Evolutionary conservation across 2,888 invertebrate genomes (phyloP).

Genomic region (Dolichomitus sp.): DNA sequence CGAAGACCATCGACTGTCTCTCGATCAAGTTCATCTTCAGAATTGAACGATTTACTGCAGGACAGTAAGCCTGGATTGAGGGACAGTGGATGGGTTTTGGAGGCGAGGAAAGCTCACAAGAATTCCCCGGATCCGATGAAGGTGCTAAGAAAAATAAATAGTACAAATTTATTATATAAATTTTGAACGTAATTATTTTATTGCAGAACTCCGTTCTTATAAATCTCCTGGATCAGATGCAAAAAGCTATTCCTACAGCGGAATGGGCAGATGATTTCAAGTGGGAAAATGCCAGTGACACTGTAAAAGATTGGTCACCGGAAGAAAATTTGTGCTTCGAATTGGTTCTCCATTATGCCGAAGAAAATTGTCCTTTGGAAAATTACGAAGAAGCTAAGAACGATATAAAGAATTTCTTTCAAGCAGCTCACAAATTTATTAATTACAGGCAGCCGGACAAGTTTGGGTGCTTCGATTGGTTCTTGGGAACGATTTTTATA

Average conservation of each 20-base stretch:
- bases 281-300: slow-evolving; percentile 73
- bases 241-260: slow-evolving; percentile 82
- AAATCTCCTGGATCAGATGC: slow-evolving; percentile 81
- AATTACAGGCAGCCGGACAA: slow-evolving; percentile 75
- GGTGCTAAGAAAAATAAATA: slow-evolving; percentile 68
- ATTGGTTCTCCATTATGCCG: slow-evolving; percentile 78
- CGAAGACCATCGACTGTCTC: background rate
- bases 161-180: background rate
- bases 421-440: slow-evolving; percentile 78
- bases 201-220: slow-evolving; percentile 78
- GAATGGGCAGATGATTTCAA: slow-evolving; percentile 81
- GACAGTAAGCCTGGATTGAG: slow-evolving; percentile 78
- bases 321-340: slow-evolving; percentile 81
- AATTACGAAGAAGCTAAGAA: slow-evolving; percentile 69
- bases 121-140: slow-evolving; percentile 75
- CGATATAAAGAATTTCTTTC: slow-evolving; percentile 80
- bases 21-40: slow-evolving; percentile 69
- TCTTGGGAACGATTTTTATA: slow-evolving; percentile 82
- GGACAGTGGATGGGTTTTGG: slow-evolving; percentile 81
- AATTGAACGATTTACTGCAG: slow-evolving; percentile 75
- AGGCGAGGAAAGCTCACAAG: slow-evolving; percentile 78
- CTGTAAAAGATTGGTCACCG: slow-evolving; percentile 75
- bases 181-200: slow-evolving; percentile 14
- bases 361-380: slow-evolving; percentile 74
- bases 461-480: slow-evolving; percentile 84